Evolutionary conservation across 2,113 vertebrate species (phyloP).

Genomic region (Sardina pilchardus): DNA sequence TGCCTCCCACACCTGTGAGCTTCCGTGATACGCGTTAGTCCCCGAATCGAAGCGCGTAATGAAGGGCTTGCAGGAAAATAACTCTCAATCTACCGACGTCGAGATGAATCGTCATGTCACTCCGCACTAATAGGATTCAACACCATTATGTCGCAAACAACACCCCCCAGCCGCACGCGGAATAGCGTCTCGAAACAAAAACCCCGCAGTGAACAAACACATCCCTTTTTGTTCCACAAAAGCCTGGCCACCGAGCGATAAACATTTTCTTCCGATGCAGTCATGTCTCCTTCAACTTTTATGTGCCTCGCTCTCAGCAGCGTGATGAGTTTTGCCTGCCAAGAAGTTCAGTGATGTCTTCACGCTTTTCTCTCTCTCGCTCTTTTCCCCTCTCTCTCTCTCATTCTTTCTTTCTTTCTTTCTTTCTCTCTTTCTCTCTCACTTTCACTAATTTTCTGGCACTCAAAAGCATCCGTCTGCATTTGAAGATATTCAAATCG

Average conservation of each 20-base stretch:
- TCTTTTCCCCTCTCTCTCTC: not conserved
- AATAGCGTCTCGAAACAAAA: not conserved
- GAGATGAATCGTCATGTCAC: not conserved
- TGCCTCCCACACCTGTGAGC: not conserved
- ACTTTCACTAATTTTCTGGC: conserved; percentile 31
- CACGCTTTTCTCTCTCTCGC: conserved; percentile 30
- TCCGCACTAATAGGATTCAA: not conserved
- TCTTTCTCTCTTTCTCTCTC: not conserved
- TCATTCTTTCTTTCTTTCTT: not conserved
- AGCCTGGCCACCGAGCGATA: not conserved
- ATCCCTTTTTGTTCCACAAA: not conserved
- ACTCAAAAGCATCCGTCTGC: not conserved
- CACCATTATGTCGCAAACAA: not conserved
- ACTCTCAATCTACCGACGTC: not conserved
- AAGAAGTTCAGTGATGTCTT: conserved; percentile 32
- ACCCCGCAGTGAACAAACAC: not conserved
- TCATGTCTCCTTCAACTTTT: not conserved
- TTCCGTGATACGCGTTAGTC: not conserved
- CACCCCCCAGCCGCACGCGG: not conserved
- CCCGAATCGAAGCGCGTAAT: not conserved
- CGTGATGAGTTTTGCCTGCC: not conserved
- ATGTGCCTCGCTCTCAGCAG: not conserved
- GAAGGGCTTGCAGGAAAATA: not conserved
- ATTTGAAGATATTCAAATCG: conserved; percentile 70
- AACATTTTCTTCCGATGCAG: not conserved